Evolutionary conservation across 2,113 vertebrate species (phyloP).

Genomic region (Fulmarus glacialis): DNA sequence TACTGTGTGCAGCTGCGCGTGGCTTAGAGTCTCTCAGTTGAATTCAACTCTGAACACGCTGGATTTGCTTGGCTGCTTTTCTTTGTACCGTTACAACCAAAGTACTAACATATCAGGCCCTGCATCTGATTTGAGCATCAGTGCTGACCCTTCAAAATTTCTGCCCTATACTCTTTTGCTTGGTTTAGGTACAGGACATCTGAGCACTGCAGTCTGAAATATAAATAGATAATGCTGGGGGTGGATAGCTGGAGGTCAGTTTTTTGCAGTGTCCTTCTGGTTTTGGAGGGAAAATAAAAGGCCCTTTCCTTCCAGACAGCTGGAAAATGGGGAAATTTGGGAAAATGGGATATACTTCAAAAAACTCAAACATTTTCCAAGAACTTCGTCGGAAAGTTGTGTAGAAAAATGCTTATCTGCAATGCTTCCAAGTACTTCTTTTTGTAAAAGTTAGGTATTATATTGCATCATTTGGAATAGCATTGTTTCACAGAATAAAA

Average conservation of each 20-base stretch:
- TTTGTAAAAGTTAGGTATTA: not conserved
- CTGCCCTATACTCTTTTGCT: not conserved
- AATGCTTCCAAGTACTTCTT: not conserved
- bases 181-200: not conserved
- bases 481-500: not conserved
- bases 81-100: not conserved
- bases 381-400: not conserved
- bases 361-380: not conserved
- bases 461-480: not conserved
- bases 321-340: not conserved
- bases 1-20: not conserved
- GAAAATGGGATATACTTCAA: not conserved
- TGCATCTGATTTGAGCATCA: not conserved
- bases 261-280: not conserved
- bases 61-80: not conserved
- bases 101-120: not conserved
- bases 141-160: not conserved
- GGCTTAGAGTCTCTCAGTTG: not conserved
- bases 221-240: not conserved
- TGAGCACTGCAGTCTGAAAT: not conserved
- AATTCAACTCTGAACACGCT: not conserved
- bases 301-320: not conserved
- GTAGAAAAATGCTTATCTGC: not conserved
- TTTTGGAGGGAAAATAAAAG: not conserved
- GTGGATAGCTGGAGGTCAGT: not conserved